Evolutionary conservation across 2,888 invertebrate species (phyloP), one percentile per base, ranked within the genome.

Genomic region (Lasioglossum marginatum): DNA sequence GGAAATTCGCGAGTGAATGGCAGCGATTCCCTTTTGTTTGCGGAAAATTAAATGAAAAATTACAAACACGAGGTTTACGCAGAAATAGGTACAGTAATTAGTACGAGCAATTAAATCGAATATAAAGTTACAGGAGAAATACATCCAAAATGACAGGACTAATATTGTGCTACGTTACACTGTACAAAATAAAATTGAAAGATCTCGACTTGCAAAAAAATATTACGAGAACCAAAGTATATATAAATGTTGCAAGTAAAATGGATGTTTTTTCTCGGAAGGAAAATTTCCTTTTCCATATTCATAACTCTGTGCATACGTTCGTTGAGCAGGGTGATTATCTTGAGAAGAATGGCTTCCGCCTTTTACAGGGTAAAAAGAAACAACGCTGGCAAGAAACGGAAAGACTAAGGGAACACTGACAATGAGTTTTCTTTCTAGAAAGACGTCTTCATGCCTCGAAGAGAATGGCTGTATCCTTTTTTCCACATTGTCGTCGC

Each of bases 241-340:
- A 12, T 12, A n/a, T 4, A 12, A 57, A 57, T 57, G n/a, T 57
- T 12, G 23, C n/a, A 31, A 27, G 14, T 8, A 19, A 31, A 63
- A 63, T 16, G 31, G 14, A 31, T 31, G 6, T 63, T 63, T 31
- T 16, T 16, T 19, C 31, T 31, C 5, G 0, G 31, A 4, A n/a
- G 16, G 16, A 83, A 76, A 83, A 66, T 76, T 81, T 27, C n/a
- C n/a, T 48, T 19, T 45, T 40, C 8, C 34, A 45, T 52, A 2
- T 63, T n/a, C 19, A 27, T 8, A 68, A 45, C 34, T 82, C 57
- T 57, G 57, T 70, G 37, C 37, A 43, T 5, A 34, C 31, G n/a
- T 83, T 70, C 80, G 75, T 70, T 79, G 60, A 40, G 37, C 75
- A 71, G 68, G 40, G 70, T 63, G 70, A 82, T 82, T 79, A 82